Evolutionary conservation across 2,888 invertebrate genomes (phyloP).

Genomic region (Rhynchonema sp.): DNA sequence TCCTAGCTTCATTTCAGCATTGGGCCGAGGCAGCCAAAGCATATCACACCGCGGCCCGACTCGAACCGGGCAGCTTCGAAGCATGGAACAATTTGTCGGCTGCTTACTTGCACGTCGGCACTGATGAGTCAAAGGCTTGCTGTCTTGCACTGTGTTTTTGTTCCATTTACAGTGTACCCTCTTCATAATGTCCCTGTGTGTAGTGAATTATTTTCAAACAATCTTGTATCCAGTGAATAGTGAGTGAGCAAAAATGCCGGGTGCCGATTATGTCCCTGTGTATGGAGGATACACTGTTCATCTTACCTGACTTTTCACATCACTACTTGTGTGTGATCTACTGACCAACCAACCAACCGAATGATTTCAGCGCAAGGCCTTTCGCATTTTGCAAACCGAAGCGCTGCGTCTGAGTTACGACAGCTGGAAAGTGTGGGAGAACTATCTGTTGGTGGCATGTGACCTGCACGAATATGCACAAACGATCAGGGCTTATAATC

Average conservation of each 20-base stretch:
- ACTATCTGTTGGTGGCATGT: slow-evolving; percentile 63
- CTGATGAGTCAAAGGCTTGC: slow-evolving; percentile 45
- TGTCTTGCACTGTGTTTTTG: too few relatives aligned
- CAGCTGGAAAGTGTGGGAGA: slow-evolving; percentile 91
- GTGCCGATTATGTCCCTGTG: too few relatives aligned
- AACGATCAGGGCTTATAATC: slow-evolving; percentile 58
- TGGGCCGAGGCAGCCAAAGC: slow-evolving; percentile 12
- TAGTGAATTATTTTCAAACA: too few relatives aligned
- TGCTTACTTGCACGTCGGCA: slow-evolving; percentile 64
- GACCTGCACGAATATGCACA: slow-evolving; percentile 69
- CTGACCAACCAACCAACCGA: too few relatives aligned
- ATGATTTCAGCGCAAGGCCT: neutral
- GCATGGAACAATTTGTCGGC: slow-evolving; percentile 96
- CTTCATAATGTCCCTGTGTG: too few relatives aligned
- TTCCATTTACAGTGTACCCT: too few relatives aligned
- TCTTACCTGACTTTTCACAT: too few relatives aligned
- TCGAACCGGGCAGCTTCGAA: slow-evolving; percentile 49
- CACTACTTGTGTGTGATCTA: neutral
- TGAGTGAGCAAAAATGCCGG: too few relatives aligned
- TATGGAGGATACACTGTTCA: too few relatives aligned
- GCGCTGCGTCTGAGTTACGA: slow-evolving; percentile 68
- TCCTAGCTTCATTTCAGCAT: too few relatives aligned
- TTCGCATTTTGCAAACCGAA: slow-evolving; percentile 40
- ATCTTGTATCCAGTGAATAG: too few relatives aligned
- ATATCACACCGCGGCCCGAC: slow-evolving; percentile 11